Evolutionary conservation across 2,113 vertebrate species (phyloP).

Genomic region (Piaya cayana): DNA sequence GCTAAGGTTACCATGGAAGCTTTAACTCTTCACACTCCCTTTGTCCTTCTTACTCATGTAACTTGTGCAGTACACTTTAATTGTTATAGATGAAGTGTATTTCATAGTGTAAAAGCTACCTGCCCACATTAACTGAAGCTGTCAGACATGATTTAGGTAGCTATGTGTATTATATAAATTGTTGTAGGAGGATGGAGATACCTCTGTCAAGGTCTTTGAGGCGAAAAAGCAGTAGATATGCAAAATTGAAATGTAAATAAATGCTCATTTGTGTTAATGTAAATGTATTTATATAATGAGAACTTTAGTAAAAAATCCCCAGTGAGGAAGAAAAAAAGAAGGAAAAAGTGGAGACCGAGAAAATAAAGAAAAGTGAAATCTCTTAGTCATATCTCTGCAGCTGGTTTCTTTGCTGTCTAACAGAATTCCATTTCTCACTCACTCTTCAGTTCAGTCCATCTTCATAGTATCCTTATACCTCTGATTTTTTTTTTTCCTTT

Average conservation of each 20-base stretch:
- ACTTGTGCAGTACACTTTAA: conserved; percentile 52
- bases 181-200: conserved; percentile 29
- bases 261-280: neutral
- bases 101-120: conserved; percentile 64
- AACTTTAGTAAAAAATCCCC: neutral
- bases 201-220: conserved; percentile 6
- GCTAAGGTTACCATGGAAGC: conserved; percentile 78
- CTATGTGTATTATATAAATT: conserved; percentile 47
- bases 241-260: neutral
- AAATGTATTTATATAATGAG: neutral
- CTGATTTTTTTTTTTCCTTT: neutral
- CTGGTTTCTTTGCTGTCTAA: neutral
- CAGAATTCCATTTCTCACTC: neutral
- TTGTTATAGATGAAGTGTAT: conserved; percentile 71
- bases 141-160: conserved; percentile 65
- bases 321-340: neutral
- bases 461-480: neutral
- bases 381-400: neutral
- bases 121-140: conserved; percentile 56
- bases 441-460: neutral
- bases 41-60: neutral
- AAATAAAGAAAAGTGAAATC: neutral
- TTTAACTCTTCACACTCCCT: conserved; percentile 29
- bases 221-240: neutral
- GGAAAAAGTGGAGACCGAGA: neutral